These are phyloP conservation scores for Spheniscus humboldti DNA, from an alignment of 2,797 vertebrate species.

Conservation along the genomic window DNA sequence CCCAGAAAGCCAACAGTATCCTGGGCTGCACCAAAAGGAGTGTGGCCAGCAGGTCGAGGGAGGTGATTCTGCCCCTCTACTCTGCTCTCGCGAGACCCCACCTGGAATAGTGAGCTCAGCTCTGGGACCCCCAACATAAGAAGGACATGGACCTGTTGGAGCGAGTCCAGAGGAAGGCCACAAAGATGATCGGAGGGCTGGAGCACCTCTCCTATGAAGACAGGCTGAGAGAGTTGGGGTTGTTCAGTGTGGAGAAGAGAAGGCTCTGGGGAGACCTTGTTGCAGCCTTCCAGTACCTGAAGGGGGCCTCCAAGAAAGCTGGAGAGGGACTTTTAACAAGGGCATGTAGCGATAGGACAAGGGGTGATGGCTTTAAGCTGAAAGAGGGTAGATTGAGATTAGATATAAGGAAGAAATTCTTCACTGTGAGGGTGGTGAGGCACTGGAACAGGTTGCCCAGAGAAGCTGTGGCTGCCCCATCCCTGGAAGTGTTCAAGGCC, in stretches of 20 bases:
- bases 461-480: not conserved
- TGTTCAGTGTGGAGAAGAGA: not conserved
- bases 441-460: not conserved
- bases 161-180: no score
- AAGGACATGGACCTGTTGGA: no score
- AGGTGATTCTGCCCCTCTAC: no score
- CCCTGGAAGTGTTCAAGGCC: not conserved
- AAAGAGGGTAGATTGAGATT: not conserved
- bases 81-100: no score
- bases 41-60: no score
- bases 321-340: not conserved
- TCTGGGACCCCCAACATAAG: no score
- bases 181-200: no score
- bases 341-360: not conserved
- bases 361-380: not conserved
- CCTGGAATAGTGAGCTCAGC: no score
- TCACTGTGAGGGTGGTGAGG: not conserved
- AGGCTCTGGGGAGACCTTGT: not conserved
- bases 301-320: not conserved
- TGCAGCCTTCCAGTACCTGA: not conserved
- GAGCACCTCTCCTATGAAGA: no score
- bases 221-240: no score
- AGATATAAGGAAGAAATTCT: not conserved
- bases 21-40: no score
- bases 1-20: no score